Evolutionary conservation across 2,888 invertebrate species (phyloP), one percentile per base, ranked within the genome.

Genomic region (Tinea pellionella): DNA sequence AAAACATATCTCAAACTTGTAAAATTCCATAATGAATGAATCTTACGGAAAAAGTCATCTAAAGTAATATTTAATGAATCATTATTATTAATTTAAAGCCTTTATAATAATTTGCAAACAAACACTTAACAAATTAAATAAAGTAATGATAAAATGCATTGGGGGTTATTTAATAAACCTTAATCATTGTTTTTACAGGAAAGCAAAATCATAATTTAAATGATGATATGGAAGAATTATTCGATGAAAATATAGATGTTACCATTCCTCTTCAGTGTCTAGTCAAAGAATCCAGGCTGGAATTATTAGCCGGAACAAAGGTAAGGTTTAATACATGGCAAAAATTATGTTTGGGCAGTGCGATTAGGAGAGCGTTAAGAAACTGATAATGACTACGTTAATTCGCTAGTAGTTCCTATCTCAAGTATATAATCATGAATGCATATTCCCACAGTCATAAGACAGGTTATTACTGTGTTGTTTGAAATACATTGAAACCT

Each of bases 181-280:
- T n/a, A n/a, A n/a, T n/a, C n/a, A n/a, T n/a, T 24, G 2, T 24
- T 24, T 24, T 24, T 24, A 24, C 24, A 24, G 24, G 24, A 24
- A 24, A 24, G 24, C 2, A 24, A 24, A 6, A 24, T 24, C 24
- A 24, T 24, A 24, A 24, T 24, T 6, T 24, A 24, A 24, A 24
- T 6, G 24, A 24, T 3, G 6, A 24, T 24, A 24, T 3, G 2
- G 24, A 24, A 24, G 6, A 24, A 3, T 24, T 6, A 6, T 3
- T 24, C n/a, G 16, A 24, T 13, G 53, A 53, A 19, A 92, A 93
- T 68, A 88, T 92, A 2, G 97, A 98, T 77, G 98, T 98, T 13
- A 97, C 96, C n/a, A 90, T 97, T 68, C 97, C 97, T 0, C 73
- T 99, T 24, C 99, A 99, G 80, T 97, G 97, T 73, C 90, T 98